Percentiles rank a stretch among this genome's conserved stretches.
Conservation (phyloP, 2,113 vertebrate genomes). For the Coptodon rendalli region DNA sequence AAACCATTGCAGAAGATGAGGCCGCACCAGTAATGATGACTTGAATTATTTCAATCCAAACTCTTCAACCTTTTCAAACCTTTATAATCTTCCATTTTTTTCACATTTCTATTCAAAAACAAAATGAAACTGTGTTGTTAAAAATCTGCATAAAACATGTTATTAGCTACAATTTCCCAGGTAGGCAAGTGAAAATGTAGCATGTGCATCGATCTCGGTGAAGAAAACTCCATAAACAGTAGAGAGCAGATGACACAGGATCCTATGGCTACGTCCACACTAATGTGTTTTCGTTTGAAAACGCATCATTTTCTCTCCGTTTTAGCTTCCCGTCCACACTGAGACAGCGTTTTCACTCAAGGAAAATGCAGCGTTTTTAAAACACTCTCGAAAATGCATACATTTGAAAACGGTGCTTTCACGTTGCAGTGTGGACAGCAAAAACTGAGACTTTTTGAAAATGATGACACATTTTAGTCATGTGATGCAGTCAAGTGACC, state of each 20-base stretch:
- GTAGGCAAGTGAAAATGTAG: background rate
- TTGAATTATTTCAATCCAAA: background rate
- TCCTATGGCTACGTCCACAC: background rate
- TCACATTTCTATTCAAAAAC: background rate
- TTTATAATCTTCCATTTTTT: background rate
- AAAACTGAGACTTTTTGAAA: background rate
- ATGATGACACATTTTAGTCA: background rate
- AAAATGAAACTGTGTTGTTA: background rate
- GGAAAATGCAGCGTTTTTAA: background rate
- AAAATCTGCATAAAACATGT: background rate
- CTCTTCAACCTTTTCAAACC: background rate
- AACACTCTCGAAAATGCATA: background rate
- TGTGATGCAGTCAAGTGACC: background rate
- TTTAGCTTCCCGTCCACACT: background rate
- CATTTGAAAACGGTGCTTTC: background rate
- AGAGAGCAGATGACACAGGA: background rate
- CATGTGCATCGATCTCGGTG: background rate
- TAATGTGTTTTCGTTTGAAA: background rate
- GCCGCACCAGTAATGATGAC: background rate
- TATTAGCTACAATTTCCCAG: background rate
- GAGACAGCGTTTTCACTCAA: background rate
- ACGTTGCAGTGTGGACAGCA: accelerated
- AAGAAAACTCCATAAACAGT: background rate
- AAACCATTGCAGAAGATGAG: background rate
- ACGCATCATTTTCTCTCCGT: background rate